These are phyloP conservation scores for Lepidurus couesii DNA, from an alignment of 1,140 invertebrate species.

Conservation along the genomic window DNA sequence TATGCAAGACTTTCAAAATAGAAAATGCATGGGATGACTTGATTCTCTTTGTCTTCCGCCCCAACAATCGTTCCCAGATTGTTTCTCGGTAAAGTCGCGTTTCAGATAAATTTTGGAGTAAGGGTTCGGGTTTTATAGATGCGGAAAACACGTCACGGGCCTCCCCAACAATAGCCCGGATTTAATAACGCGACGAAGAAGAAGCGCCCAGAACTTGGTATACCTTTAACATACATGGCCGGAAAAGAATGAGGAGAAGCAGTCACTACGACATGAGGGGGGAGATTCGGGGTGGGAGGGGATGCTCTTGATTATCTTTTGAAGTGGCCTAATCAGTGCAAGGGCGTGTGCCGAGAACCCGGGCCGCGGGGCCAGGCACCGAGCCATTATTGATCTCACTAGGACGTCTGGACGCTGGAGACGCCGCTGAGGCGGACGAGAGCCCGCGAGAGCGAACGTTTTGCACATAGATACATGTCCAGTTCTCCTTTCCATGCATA, in stretches of 20 bases:
- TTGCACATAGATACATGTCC: no score
- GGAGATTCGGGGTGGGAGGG: neutral
- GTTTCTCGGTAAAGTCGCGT: neutral
- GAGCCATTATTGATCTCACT: slow-evolving; percentile 22
- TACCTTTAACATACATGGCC: neutral
- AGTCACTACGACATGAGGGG: neutral
- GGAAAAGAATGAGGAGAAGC: neutral
- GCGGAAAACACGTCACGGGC: neutral
- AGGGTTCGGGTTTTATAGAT: no score
- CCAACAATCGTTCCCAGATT: neutral
- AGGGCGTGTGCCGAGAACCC: slow-evolving; percentile 17
- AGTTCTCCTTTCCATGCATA: no score
- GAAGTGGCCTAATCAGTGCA: slow-evolving; percentile 21
- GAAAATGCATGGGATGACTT: neutral
- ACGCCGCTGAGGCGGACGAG: slow-evolving; percentile 6
- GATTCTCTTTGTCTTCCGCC: neutral
- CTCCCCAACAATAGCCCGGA: neutral
- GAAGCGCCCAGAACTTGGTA: neutral
- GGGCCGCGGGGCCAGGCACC: slow-evolving; percentile 19
- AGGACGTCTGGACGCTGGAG: slow-evolving; percentile 17
- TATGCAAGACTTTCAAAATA: neutral
- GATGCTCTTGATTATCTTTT: slow-evolving; percentile 22
- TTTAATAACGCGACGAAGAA: neutral
- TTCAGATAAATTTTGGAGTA: neutral
- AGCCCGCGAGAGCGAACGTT: neutral